phyloP scores from a whole-genome alignment of 2,113 vertebrate species.

The Eudyptes chrysolophus region DNA sequence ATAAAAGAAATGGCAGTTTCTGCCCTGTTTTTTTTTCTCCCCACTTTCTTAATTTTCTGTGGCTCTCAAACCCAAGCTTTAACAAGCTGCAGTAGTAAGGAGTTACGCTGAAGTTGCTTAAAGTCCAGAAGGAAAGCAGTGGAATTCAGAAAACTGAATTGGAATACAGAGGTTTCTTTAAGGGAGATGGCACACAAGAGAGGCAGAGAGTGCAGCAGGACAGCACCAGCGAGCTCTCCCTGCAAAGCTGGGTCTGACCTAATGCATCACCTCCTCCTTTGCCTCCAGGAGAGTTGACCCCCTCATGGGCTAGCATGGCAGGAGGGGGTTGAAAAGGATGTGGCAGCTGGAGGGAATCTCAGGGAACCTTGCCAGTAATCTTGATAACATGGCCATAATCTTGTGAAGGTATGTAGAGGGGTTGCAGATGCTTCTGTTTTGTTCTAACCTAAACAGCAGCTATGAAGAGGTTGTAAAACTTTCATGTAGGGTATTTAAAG shows the following conservation, averaged over 20 bases:
- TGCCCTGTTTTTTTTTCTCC: neutral
- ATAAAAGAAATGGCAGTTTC: neutral
- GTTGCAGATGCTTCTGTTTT: neutral
- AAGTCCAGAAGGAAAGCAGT: neutral
- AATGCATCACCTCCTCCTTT: neutral
- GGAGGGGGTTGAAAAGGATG: neutral
- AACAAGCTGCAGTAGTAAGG: neutral
- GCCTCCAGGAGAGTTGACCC: neutral
- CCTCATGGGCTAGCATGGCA: neutral
- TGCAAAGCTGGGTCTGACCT: neutral
- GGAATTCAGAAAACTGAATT: neutral
- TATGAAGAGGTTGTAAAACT: neutral
- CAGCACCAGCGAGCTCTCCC: neutral
- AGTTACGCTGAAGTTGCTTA: neutral
- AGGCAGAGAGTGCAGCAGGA: neutral
- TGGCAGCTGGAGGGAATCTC: neutral
- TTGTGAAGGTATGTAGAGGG: neutral
- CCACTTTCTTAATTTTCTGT: neutral
- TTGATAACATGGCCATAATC: neutral
- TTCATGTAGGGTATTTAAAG: neutral
- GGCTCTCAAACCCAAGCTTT: neutral
- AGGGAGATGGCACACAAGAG: neutral
- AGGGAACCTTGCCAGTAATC: neutral
- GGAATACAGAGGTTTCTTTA: neutral
- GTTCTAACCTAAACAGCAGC: neutral